Evolutionary conservation across 2,113 vertebrate species (phyloP).

Genomic region (Apeltes quadracus): DNA sequence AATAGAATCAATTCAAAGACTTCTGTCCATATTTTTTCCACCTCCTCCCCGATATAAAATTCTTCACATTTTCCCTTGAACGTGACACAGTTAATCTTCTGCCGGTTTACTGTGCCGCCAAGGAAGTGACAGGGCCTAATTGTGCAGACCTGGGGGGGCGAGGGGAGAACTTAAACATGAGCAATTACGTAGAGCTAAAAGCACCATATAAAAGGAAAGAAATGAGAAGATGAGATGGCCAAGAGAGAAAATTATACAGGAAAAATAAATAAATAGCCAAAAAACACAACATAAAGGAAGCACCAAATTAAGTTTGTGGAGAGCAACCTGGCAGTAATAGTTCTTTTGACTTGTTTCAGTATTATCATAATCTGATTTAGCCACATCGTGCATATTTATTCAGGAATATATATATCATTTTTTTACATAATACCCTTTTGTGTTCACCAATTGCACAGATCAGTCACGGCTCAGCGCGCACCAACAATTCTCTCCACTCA

Average conservation of each 20-base stretch:
- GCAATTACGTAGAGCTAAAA: conserved; percentile 64
- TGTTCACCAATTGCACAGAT: conserved; percentile 62
- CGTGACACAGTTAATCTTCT: conserved; percentile 51
- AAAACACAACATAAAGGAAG: conserved; percentile 24
- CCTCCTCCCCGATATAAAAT: conserved; percentile 50
- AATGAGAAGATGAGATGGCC: conserved; percentile 23
- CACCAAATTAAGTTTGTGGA: conserved; percentile 24
- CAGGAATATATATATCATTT: not conserved
- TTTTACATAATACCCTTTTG: conserved; percentile 57
- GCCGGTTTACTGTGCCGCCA: conserved; percentile 44
- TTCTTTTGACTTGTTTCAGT: conserved; percentile 42
- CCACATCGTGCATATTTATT: conserved; percentile 53
- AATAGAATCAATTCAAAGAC: conserved; percentile 59
- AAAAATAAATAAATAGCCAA: conserved; percentile 26
- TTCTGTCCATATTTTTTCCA: conserved; percentile 46
- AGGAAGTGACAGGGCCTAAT: conserved; percentile 71
- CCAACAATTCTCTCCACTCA: conserved; percentile 50
- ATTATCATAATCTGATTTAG: conserved; percentile 56
- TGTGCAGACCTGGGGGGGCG: conserved; percentile 51
- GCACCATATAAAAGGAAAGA: conserved; percentile 47
- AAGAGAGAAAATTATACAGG: conserved; percentile 45
- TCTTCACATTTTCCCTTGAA: conserved; percentile 57
- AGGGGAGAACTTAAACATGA: conserved; percentile 59
- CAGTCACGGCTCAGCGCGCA: conserved; percentile 54
- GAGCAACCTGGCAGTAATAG: conserved; percentile 40